These are phyloP conservation scores for Paramuricea clavata DNA, from an alignment of 92 coral and sea anemone genomes.

Conservation along the genomic window DNA sequence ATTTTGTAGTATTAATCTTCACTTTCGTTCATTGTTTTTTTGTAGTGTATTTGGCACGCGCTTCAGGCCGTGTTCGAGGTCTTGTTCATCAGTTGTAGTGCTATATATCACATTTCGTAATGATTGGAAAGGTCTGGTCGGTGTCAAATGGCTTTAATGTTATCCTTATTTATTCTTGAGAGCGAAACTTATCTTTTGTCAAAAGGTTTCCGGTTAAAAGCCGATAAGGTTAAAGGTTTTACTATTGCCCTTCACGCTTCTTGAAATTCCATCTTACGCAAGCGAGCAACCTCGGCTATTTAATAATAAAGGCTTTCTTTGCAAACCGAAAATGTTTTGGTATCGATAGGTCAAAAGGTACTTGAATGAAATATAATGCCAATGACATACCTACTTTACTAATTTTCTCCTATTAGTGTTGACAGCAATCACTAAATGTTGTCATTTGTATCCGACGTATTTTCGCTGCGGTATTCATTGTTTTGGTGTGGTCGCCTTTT, in stretches of 20 bases:
- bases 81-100: no score
- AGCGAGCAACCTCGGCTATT: neutral
- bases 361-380: constrained; percentile 4
- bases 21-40: constrained; percentile 23
- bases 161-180: neutral
- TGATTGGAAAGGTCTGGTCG: neutral
- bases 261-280: neutral
- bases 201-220: neutral
- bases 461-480: neutral
- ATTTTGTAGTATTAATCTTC: constrained; percentile 15
- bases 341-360: neutral
- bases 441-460: constrained; percentile 14
- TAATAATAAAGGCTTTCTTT: neutral
- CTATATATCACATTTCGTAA: constrained; percentile 3
- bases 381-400: constrained; percentile 2
- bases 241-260: neutral
- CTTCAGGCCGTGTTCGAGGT: no score
- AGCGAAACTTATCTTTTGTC: constrained; percentile 35
- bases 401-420: constrained; percentile 25
- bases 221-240: neutral
- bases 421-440: constrained; percentile 11
- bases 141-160: constrained; percentile 25
- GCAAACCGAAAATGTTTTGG: neutral
- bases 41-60: no score
- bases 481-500: constrained; percentile 30